Evolutionary conservation across 92 coral and sea anemone species (phyloP), one percentile per base, ranked within the genome.

Genomic region (Plumapathes pennacea): DNA sequence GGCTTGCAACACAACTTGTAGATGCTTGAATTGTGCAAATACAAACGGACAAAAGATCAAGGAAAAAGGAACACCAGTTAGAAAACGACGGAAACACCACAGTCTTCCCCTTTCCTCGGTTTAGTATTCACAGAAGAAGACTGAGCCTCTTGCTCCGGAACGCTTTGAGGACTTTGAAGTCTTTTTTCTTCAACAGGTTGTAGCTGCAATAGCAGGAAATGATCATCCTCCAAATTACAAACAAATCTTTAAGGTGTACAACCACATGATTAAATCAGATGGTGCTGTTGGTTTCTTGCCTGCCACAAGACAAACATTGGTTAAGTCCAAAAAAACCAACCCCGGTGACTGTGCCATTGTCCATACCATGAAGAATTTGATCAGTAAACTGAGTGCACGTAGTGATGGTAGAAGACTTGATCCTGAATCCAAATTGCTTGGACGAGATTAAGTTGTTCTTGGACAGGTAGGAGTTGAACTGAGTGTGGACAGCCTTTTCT

Each of bases 51-150:
- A n/a, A n/a, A 78, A 56, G 46, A 44, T 28, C 7, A 44, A 34
- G 1, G 39, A 32, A 32, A 41, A 50, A n/a, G 51, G 34, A 24
- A 42, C 24, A 14, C 61, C 32, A 32, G 43, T 22, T 38, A 71
- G 66, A 27, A 77, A 70, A 37, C 28, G 85, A 61, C 40, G 78
- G 71, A 71, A 64, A 17, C 76, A 60, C 51, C 72, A 72, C 22
- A 70, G 30, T 30, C 53, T 37, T 14, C 61, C 71, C 33, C 60
- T 51, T 25, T 27, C 88, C 21, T 79, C 80, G 0, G 4, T 66
- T 10, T 68, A 56, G 15, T 72, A 57, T 39, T 22, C 64, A 37
- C 62, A 54, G 54, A 48, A 57, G 19, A 54, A 34, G 15, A 52
- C 63, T 30, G 86, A 79, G 22, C 68, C 78, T 51, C 9, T 71